Evolutionary conservation across 2,888 invertebrate genomes (phyloP), one percentile per base, ranked within the genome.

Genomic region (Diabrotica balteata): DNA sequence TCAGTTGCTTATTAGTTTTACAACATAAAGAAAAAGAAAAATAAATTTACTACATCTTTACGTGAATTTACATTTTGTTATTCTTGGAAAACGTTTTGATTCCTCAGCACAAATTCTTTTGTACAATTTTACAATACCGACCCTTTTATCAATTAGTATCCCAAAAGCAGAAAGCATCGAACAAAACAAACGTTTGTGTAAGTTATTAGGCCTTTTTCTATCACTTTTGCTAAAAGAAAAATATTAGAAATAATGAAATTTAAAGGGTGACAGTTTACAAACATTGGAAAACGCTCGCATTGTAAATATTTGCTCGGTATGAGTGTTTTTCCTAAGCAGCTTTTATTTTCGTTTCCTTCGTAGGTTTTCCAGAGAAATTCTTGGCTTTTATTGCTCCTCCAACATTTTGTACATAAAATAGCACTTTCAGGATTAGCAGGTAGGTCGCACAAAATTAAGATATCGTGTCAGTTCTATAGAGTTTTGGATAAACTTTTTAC

Each of bases 241-340:
- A 66, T 67, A 72, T 69, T 67, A 68, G 63, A 66, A 63, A 69
- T 71, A 68, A 72, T 71, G 70, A 69, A 70, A 69, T 67, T 72
- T 69, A 63, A 66, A 67, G 67, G 68, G 63, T 45, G 66, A 17
- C 58, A 63, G 63, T 67, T 72, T 65, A 70, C 59, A 65, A 70
- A 67, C 69, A 72, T 70, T 47, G 67, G 70, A 54, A 67, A 65
- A 59, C 64, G 59, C 60, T 68, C 52, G 60, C 58, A 51, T 49
- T 59, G 61, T 62, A 69, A 70, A 72, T 66, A 70, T 72, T 72
- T 72, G 63, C 61, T 59, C 57, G 43, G 57, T 63, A 58, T 47
- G 62, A 65, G 59, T 66, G 66, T 66, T 67, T 63, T 72, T 69
- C 50, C 51, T 57, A 22, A 57, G 55, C 49, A 63, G 49, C 50